Evolutionary conservation across 2,113 vertebrate species (phyloP), one percentile per base, ranked within the genome.

Genomic region (Campylomormyrus numenius): DNA sequence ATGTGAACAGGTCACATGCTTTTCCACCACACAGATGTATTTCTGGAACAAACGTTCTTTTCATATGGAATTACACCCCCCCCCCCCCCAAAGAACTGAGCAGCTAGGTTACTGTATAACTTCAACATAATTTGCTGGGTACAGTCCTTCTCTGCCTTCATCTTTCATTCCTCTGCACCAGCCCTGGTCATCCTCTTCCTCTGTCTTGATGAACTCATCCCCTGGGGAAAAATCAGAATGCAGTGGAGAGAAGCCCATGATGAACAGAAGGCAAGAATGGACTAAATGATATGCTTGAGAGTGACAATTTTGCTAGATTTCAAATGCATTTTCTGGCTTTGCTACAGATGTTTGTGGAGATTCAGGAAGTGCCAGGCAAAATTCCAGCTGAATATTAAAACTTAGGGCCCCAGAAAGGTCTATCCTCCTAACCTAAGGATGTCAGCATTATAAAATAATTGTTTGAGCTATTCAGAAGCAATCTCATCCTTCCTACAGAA

Each of bases 131-230:
- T 97, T 97, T 70, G 97, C 96, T 0, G 97, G 97, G 89, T 97
- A 97, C 91, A 96, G 96, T 42, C 97, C 97, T 90, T 97, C 95
- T 46, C 93, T 95, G 27, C 96, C 96, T 2, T 92, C 92, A 21
- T 94, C 96, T 70, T 96, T 95, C 50, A 96, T 92, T 13, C 97
- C 97, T 91, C 96, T 94, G 92, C 95, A 97, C 97, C 97, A 97
- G 13, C 96, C 97, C 94, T 97, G 96, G 48, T 97, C 96, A 4
- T 97, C 97, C 89, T 97, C 96, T 48, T 97, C 97, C 92, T 97
- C 96, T 0, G 96, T 93, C 93, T 97, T 97, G 90, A 97, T 94
- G 89, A 97, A 96, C 88, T 95, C 94, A 90, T 97, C 96, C 10
- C 96, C 97, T 97, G 90, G 21, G 35, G 19, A 17, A 52, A 77